Evolutionary conservation across 2,113 vertebrate species (phyloP).

Genomic region (Caloenas nicobarica): DNA sequence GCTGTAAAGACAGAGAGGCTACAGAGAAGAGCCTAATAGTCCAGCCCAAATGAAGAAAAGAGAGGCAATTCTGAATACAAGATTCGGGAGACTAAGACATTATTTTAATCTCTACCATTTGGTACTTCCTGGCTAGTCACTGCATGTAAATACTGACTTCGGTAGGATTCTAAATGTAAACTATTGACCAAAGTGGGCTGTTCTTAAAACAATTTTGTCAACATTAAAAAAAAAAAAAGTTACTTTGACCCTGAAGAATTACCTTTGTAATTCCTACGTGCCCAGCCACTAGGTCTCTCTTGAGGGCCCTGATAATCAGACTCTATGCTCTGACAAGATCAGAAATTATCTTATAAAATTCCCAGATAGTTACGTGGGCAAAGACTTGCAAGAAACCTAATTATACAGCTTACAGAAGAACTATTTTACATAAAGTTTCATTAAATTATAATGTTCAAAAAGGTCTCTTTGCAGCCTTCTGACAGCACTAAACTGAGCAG

Average conservation of each 20-base stretch:
- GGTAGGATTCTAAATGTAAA: neutral
- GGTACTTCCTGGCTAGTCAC: neutral
- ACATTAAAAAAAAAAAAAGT: neutral
- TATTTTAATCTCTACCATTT: neutral
- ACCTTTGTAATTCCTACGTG: neutral
- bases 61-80: neutral
- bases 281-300: neutral
- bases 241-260: neutral
- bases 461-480: neutral
- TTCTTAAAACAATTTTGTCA: neutral
- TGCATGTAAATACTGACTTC: neutral
- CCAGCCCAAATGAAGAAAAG: neutral
- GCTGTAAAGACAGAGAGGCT: neutral
- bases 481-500: neutral
- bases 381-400: neutral
- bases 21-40: neutral
- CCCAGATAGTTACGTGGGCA: neutral
- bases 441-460: slow-evolving; percentile 1
- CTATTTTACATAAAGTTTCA: neutral
- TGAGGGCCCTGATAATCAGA: neutral
- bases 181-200: neutral
- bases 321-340: neutral
- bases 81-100: neutral
- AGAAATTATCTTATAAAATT: slow-evolving; percentile 1
- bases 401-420: neutral